A percentile compares a stretch with the other conserved stretches of the same genome.
These are phyloP conservation scores for Vicugna pacos DNA, from an alignment of 2,113 vertebrate species.

Conservation along the genomic window DNA sequence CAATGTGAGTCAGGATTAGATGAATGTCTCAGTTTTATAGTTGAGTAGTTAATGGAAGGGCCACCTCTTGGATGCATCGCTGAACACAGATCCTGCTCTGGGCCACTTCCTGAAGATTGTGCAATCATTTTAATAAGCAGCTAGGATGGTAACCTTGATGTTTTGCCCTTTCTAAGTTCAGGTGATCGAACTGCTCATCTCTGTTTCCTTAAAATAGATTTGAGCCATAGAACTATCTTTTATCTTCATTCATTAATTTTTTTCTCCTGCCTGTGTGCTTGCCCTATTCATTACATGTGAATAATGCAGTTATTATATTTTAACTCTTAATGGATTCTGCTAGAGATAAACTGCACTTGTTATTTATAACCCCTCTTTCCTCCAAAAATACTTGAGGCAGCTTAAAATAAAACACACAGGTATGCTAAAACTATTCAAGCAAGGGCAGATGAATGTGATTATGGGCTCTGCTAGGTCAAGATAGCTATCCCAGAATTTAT, in stretches of 20 bases:
- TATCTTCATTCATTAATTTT: constrained; percentile 28
- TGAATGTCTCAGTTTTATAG: constrained; percentile 62
- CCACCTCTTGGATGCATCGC: constrained; percentile 73
- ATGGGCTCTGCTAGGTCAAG: constrained; percentile 63
- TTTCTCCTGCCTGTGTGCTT: neutral
- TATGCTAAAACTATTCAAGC: constrained; percentile 47
- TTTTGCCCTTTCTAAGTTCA: constrained; percentile 70
- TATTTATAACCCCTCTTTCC: constrained; percentile 64
- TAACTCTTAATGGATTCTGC: constrained; percentile 55
- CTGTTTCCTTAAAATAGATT: constrained; percentile 62
- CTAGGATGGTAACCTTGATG: constrained; percentile 69
- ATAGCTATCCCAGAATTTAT: constrained; percentile 65
- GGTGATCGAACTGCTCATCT: constrained; percentile 63
- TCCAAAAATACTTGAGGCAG: constrained; percentile 61
- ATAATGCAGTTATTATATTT: constrained; percentile 50
- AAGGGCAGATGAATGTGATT: constrained; percentile 74
- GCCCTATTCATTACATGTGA: constrained; percentile 39
- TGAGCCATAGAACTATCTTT: constrained; percentile 56
- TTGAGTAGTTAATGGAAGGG: constrained; percentile 69
- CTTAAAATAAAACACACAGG: constrained; percentile 63
- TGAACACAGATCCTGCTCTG: constrained; percentile 51
- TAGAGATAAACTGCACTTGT: constrained; percentile 47
- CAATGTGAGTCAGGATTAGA: constrained; percentile 76
- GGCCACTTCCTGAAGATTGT: constrained; percentile 65
- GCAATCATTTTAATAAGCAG: constrained; percentile 65